These are phyloP conservation scores for Rugalucina vietnamica DNA, from an alignment of 2,888 invertebrate genomes.

Conservation along the genomic window DNA sequence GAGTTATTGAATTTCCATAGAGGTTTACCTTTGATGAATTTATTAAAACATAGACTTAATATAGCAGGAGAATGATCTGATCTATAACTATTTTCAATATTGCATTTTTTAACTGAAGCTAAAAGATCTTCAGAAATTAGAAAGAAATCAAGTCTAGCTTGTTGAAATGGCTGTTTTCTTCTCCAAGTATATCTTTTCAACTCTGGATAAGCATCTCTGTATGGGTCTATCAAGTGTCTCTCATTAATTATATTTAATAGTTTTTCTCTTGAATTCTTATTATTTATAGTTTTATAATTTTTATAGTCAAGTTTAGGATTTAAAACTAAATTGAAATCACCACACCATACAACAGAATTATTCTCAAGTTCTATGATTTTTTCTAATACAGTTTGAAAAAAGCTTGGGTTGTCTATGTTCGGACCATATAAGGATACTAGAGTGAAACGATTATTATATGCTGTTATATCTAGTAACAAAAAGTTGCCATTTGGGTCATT, in stretches of 20 bases:
- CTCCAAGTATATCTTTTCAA: slow-evolving; percentile 11
- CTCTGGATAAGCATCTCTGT: neutral
- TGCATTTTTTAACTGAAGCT: neutral
- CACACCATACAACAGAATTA: neutral
- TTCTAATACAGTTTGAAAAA: neutral
- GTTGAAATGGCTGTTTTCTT: neutral
- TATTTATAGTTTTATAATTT: slow-evolving; percentile 10
- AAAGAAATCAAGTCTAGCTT: slow-evolving; percentile 15
- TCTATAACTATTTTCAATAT: neutral
- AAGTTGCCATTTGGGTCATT: neutral
- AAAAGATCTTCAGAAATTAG: slow-evolving; percentile 1
- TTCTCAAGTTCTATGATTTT: too few relatives aligned
- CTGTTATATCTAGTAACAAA: neutral
- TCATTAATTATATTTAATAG: slow-evolving; percentile 1
- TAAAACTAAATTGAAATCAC: neutral
- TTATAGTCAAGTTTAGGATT: slow-evolving; percentile 1
- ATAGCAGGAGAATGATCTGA: slow-evolving; percentile 11
- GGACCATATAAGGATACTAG: slow-evolving; percentile 12
- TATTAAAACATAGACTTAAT: neutral
- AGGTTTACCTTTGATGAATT: neutral
- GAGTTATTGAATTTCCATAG: slow-evolving; percentile 11
- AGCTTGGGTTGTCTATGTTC: neutral
- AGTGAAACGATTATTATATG: neutral
- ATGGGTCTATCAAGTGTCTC: neutral
- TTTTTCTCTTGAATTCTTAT: neutral